Evolutionary conservation across 1,140 invertebrate genomes (phyloP).

Genomic region (Halesus radiatus): DNA sequence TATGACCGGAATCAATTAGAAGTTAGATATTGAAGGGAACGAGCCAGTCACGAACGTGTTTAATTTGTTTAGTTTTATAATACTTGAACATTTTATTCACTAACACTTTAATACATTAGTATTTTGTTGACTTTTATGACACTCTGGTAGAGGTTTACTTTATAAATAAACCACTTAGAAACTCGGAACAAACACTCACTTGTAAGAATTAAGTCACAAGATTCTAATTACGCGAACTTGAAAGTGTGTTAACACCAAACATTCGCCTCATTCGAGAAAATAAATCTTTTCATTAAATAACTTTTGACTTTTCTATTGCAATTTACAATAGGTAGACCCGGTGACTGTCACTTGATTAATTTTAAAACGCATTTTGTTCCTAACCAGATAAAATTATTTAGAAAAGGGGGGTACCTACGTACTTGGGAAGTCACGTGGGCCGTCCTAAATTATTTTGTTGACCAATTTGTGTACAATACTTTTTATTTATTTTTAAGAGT

Average conservation of each 20-base stretch:
- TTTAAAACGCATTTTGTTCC: constrained; percentile 21
- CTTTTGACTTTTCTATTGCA: constrained; percentile 23
- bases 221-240: too few species aligned
- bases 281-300: background rate
- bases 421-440: background rate
- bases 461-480: background rate
- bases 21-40: background rate
- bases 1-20: background rate
- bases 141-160: background rate
- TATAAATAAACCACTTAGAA: background rate
- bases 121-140: constrained; percentile 22
- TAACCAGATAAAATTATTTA: constrained; percentile 19
- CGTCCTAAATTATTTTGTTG: background rate
- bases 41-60: background rate
- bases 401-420: background rate
- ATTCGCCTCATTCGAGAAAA: background rate
- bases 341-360: constrained; percentile 34
- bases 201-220: too few species aligned
- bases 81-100: background rate
- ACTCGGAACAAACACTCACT: too few species aligned
- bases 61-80: background rate
- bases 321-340: background rate
- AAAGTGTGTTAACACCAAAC: too few species aligned
- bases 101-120: background rate
- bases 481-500: too few species aligned